Conservation (phyloP, 1,140 invertebrate genomes). For the Phenacoccus solenopsis region DNA sequence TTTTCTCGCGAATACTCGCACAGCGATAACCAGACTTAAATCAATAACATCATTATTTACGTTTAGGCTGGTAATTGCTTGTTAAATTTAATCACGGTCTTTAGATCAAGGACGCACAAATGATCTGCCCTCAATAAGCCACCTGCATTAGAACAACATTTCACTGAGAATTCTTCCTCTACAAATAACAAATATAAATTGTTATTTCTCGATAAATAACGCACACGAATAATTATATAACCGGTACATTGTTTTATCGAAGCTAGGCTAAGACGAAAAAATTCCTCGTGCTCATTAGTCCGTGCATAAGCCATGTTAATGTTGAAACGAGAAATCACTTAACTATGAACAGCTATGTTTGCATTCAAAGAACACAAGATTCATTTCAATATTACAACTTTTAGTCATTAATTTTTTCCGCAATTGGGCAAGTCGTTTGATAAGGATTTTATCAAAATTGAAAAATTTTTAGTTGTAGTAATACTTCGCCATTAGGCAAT, state of each 20-base stretch:
- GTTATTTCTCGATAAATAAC: background rate
- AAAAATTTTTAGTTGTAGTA: background rate
- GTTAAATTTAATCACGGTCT: background rate
- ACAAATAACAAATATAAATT: background rate
- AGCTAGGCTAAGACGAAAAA: background rate
- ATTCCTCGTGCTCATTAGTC: background rate
- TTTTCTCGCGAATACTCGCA: background rate
- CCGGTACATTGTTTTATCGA: background rate
- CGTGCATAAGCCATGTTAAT: background rate
- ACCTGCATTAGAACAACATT: background rate
- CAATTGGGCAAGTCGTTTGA: background rate
- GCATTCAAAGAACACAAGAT: background rate
- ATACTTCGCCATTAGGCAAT: background rate
- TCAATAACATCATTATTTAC: background rate
- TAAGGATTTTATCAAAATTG: too few species aligned
- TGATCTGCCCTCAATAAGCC: background rate
- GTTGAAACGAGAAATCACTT: background rate
- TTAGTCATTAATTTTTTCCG: background rate
- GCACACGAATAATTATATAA: background rate
- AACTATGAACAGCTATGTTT: background rate
- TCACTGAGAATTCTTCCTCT: background rate
- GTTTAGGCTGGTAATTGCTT: background rate
- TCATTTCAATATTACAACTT: background rate
- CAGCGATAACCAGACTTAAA: background rate
- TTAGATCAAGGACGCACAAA: background rate